Base-by-base conservation (phyloP, 2,888 invertebrate species). In the Trachelus tabidus region DNA sequence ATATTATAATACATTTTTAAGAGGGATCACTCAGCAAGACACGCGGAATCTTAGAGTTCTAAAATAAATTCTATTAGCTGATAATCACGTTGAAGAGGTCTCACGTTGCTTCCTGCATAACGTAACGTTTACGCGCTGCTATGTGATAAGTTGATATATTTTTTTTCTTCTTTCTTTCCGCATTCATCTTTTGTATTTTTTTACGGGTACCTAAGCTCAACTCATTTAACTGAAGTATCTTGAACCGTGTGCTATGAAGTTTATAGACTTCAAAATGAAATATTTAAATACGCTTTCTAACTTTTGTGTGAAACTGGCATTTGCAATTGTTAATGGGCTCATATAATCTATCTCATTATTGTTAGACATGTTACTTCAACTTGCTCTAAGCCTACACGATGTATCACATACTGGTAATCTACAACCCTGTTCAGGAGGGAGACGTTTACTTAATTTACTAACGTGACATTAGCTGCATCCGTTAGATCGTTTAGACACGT, bases 391-490 rank as follows among this genome's bases (percentile, higher is more conserved):
- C 12, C 77, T 78, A 83, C 9, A 68, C 68, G 73, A 74, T 81
- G 79, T 82, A 83, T 83, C 80, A 82, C 81, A 84, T 82, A 80
- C 79, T 81, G 80, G 78, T 79, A 77, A 80, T 80, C 82, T 79
- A 80, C 78, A 80, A 84, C 83, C 81, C 83, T 84, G 81, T 81
- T 73, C 73, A 33, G 79, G 77, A 71, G 75, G 80, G 75, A 79
- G 76, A 30, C 35, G 40, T 34, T 68, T 33, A 69, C 34, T 75
- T 34, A 68, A n/a, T 79, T 75, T 79, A 69, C 15, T 78, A 73
- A 56, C 73, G 75, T 77, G 77, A 77, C 34, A n/a, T 75, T 56
- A 71, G 73, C 31, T 76, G 34, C 79, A 76, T 76, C 73, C 75
- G 69, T 73, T 79, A 35, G 34, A 80, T 79, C 35, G 23, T 76